Base-by-base conservation (phyloP, 2,113 vertebrate genomes). In the Galbula dea region DNA sequence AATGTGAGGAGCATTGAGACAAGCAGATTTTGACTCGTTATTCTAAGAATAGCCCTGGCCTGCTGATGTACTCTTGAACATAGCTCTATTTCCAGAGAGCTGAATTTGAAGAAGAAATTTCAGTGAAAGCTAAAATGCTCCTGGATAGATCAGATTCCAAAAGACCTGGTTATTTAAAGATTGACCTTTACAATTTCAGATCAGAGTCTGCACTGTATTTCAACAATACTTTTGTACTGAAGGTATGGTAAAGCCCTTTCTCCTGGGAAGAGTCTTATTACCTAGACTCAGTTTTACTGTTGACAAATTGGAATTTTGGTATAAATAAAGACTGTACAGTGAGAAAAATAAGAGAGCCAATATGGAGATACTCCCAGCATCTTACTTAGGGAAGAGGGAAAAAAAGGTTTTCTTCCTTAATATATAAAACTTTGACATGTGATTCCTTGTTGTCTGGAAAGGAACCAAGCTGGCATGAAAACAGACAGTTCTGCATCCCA, bases 31-130 rank as follows among this genome's bases (percentile, higher is more conserved):
- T 95, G 93, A 85, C 88, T 96, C 18, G 5, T 77, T 89, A 15
- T 45, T 91, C 94, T 96, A 92, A 88, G 96, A 96, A 96, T 96
- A 97, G 93, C 39, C n/a, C n/a, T 95, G 88, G 49, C 77, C 84
- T 8, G 36, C 83, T 94, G 96, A 94, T 91, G 79, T 96, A n/a
- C 82, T 90, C 76, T 81, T 91, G 90, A 94, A 92, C 67, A 82
- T 24, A 20, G 43, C 29, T 92, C 39, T 69, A 72, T 72, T 90
- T 91, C 32, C 55, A 84, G 86, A 86, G 63, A 75, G 51, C 73
- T 86, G 78, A 85, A 89, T 71, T 59, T 73, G 80, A 79, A 61
- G 73, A 86, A 95, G 43, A 85, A 92, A 93, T 9, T 65, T 66
- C 67, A 81, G 51, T 75, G 41, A 74, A 87, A 88, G 73, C 73